Base-by-base conservation (phyloP, 1,140 invertebrate genomes). In the Mya arenaria region DNA sequence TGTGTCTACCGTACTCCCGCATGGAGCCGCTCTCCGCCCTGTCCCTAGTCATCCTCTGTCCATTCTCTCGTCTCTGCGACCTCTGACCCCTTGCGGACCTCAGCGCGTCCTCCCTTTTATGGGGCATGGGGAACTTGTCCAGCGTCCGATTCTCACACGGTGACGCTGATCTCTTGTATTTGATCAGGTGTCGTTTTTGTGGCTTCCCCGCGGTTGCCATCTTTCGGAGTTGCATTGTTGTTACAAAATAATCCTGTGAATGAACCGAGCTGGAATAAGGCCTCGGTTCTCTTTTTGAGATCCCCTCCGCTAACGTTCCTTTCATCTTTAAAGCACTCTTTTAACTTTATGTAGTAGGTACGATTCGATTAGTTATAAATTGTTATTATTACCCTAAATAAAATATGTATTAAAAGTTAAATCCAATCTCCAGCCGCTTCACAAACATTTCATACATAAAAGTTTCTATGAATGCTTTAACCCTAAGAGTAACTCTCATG, bases 111-210 rank as follows among this genome's bases (percentile, higher is more conserved):
- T 79, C 63, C 13, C 75, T 17, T 10, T 30, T 39, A 52, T 58
- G 23, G 0, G 75, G 75, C 75, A 79, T 79, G n/a, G 75, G 75
- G 63, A 36, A 79, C 37, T 66, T 68, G 37, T 79, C 75, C 25
- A 79, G 39, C 25, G 65, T 79, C 30, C 75, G 41, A 32, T 79
- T 79, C 62, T 79, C 60, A 68, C 66, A 79, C 28, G 75, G 62
- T 66, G 62, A 63, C 56, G 75, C 75, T 37, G 63, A 79, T 39
- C 41, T 56, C 17, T 55, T 30, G 25, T 68, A 41, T 75, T 52
- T 62, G 8, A 73, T 73, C 15, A 13, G 28, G 55, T 32, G 56
- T n/a, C 34, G 34, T 30, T 19, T 36, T 37, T 25, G 28, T 32
- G 62, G n/a, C 36, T 52, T 68, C 17, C 34, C 62, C 19, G 75